Percentiles rank a stretch among this genome's conserved stretches.
Conservation (phyloP, 2,113 vertebrate genomes). For the Apodemus sylvaticus region DNA sequence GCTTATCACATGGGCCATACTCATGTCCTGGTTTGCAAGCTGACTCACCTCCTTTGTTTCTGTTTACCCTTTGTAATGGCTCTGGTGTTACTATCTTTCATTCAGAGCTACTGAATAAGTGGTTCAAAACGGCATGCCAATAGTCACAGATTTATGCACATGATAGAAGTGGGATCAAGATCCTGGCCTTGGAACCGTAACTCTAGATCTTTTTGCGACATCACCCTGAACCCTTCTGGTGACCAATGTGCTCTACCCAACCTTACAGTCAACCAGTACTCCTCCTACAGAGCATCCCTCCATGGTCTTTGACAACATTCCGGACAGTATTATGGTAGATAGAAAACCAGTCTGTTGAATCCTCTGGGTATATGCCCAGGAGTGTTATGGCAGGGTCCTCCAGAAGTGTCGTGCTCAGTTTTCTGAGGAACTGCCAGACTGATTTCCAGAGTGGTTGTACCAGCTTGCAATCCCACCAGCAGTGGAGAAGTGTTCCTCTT, state of each 20-base stretch:
- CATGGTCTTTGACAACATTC: constrained; percentile 89
- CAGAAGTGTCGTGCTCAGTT: too few species aligned
- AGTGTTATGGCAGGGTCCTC: too few species aligned
- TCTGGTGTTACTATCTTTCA: not conserved
- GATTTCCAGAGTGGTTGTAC: too few species aligned
- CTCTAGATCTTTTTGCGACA: not conserved
- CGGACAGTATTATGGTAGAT: constrained; percentile 83
- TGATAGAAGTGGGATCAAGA: not conserved
- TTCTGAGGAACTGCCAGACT: too few species aligned
- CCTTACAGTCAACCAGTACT: constrained; percentile 33
- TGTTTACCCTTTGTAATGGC: constrained; percentile 18
- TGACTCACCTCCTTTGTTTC: not conserved
- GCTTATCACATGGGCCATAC: not conserved
- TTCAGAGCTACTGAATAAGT: not conserved
- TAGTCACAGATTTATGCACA: not conserved
- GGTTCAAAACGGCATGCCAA: not conserved
- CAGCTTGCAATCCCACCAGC: too few species aligned
- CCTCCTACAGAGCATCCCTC: constrained; percentile 91
- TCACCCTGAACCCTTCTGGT: not conserved
- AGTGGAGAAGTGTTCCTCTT: too few species aligned
- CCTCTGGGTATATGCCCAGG: too few species aligned
- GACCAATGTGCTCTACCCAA: not conserved
- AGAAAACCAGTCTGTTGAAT: too few species aligned
- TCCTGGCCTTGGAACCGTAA: not conserved
- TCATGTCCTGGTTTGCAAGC: not conserved